Conservation (phyloP, 2,113 vertebrate genomes). For the Scomber colias region DNA sequence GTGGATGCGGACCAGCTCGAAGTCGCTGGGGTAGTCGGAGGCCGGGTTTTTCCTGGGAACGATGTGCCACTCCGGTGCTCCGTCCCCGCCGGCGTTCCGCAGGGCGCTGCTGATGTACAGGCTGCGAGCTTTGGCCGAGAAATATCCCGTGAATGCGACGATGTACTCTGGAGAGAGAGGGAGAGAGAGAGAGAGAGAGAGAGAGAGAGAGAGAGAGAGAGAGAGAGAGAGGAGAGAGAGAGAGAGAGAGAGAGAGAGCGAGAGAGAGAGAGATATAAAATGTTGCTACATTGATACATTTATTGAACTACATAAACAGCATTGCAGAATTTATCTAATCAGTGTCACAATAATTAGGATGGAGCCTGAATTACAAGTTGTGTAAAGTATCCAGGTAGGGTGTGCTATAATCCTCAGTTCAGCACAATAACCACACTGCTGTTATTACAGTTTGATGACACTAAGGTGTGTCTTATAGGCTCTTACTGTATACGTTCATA, state of each 20-base stretch:
- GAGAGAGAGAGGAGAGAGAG: constrained; percentile 35
- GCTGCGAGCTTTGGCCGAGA: constrained; percentile 94
- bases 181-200: constrained; percentile 5
- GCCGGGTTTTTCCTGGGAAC: constrained; percentile 96
- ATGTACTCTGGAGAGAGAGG: constrained; percentile 91
- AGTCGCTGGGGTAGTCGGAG: constrained; percentile 97
- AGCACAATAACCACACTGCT: background rate
- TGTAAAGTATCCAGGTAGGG: background rate
- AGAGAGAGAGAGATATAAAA: background rate
- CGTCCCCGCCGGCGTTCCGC: constrained; percentile 84
- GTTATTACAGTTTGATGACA: background rate
- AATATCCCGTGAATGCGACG: constrained; percentile 92
- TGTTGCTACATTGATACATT: no score
- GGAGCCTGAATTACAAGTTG: constrained; percentile 7
- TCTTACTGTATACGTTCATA: background rate
- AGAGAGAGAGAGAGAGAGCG: constrained; percentile 33
- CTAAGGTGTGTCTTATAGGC: background rate
- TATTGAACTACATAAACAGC: no score
- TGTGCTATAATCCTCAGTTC: background rate
- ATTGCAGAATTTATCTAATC: background rate
- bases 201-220: constrained; percentile 32
- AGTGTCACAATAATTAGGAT: background rate
- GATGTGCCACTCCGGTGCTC: constrained; percentile 93
- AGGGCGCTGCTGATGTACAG: constrained; percentile 96
- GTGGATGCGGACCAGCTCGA: constrained; percentile 95